These are phyloP conservation scores for Sminthurinus signatus DNA, from an alignment of 1,140 invertebrate species.

Conservation along the genomic window DNA sequence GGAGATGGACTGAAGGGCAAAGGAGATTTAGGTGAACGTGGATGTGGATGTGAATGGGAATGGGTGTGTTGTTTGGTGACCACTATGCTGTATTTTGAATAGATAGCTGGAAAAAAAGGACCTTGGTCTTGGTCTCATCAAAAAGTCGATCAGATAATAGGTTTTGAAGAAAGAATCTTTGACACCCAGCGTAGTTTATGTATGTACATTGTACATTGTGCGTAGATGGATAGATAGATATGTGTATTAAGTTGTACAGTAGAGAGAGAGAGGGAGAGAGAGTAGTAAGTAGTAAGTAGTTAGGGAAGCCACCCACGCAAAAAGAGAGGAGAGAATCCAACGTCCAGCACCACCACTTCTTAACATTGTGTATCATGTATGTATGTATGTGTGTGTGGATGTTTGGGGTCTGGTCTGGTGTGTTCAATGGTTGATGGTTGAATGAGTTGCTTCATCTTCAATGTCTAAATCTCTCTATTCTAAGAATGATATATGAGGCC, in stretches of 20 bases:
- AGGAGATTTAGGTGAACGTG: conserved; percentile 18
- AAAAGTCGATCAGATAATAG: conserved; percentile 35
- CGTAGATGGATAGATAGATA: no score
- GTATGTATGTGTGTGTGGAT: no score
- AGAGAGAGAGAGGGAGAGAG: conserved; percentile 2
- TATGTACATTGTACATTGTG: no score
- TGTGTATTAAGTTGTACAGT: no score
- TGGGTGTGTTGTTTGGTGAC: conserved; percentile 30
- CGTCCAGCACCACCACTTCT: conserved; percentile 19
- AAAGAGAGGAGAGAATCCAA: no score
- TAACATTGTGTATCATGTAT: no score
- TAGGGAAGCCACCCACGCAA: conserved; percentile 31
- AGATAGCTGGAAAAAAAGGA: conserved; percentile 16
- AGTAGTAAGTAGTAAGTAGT: conserved; percentile 13
- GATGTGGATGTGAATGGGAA: conserved; percentile 13
- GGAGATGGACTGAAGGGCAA: neutral
- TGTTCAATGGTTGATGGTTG: no score
- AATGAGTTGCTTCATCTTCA: conserved; percentile 25
- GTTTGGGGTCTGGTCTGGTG: no score
- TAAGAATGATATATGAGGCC: conserved; percentile 6
- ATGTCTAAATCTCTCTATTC: conserved; percentile 26
- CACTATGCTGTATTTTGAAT: no score
- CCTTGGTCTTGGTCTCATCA: conserved; percentile 14
- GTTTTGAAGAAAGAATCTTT: conserved; percentile 18
- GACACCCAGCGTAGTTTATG: conserved; percentile 30